A percentile compares a stretch with the other conserved stretches of the same genome.
phyloP scores from a whole-genome alignment of 2,888 invertebrate genomes.

The Pteria penguin region DNA sequence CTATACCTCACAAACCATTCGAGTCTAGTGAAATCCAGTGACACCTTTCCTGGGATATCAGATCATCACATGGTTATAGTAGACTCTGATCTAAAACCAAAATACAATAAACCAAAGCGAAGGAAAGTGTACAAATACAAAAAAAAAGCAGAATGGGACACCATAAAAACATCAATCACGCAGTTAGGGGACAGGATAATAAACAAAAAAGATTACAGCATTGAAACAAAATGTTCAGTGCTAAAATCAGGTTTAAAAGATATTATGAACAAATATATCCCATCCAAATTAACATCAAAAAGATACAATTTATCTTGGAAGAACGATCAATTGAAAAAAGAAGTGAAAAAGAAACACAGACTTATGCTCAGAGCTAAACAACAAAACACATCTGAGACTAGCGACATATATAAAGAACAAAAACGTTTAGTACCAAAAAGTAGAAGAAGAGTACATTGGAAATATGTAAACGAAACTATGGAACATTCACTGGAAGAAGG shows the following conservation, averaged over 20 bases:
- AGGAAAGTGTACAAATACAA: conserved; percentile 9
- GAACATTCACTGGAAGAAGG: background rate
- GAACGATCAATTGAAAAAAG: background rate
- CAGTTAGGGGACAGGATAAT: background rate
- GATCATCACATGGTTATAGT: conserved; percentile 15
- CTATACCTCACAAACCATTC: background rate
- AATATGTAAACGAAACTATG: conserved; percentile 13
- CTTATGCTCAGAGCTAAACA: background rate
- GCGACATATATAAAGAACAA: background rate
- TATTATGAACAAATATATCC: background rate
- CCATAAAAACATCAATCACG: background rate
- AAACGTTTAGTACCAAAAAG: background rate
- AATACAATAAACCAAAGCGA: conserved; percentile 14
- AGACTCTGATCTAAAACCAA: conserved; percentile 9
- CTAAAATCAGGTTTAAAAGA: background rate
- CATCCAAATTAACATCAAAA: conserved; percentile 12
- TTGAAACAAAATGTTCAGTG: background rate
- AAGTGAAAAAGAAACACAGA: background rate
- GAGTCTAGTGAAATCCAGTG: background rate
- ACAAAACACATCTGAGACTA: background rate
- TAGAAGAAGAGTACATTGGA: conserved; percentile 8
- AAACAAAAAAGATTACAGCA: background rate
- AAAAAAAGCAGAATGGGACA: background rate
- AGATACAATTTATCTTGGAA: conserved; percentile 17
- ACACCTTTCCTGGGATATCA: background rate